Base-by-base conservation (phyloP, 2,888 invertebrate species). In the Limnephilus auricula region DNA sequence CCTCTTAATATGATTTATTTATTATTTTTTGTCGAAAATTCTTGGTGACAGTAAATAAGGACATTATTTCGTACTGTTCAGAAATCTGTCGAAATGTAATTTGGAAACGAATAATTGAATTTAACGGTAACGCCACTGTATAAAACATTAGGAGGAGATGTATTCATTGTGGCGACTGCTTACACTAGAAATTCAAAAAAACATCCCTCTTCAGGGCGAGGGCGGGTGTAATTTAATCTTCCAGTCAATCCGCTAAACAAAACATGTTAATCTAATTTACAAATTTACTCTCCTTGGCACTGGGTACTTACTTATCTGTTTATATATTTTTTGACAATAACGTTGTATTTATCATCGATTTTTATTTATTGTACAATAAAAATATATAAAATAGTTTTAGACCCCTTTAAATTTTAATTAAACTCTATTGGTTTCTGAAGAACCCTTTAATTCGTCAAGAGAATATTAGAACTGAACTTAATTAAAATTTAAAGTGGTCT, bases 211-310 rank as follows among this genome's bases (percentile, higher is more conserved):
- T 78, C 65, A 32, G 15, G 32, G 25, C 31, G 37, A 87, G 32
- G 32, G 34, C 65, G 87, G 87, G 18, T 87, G 65, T 87, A 87
- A 87, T 87, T 87, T 65, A 87, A 87, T 87, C 87, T 78, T 30
- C 65, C 65, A 31, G 25, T 15, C 87, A 87, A 87, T 87, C 50
- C 65, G 87, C 65, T 65, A 32, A 87, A 50, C 30, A 50, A 80
- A 80, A 80, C 65, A 65, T 6, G 25, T 65, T 65, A 65, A 65
- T 25, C 25, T 65, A 65, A 65, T 65, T 65, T 65, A 65, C 25
- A 65, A 25, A 65, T 65, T 65, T 65, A 65, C 25, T 65, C 25
- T 65, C 4, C 65, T 65, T n/a, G 25, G 31, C 32, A 18, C 9
- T 31, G 32, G 80, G 31, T 80, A 18, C 80, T 13, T 13, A 40